These are phyloP conservation scores for Hylia prasina DNA, from an alignment of 2,113 vertebrate species.

Conservation along the genomic window DNA sequence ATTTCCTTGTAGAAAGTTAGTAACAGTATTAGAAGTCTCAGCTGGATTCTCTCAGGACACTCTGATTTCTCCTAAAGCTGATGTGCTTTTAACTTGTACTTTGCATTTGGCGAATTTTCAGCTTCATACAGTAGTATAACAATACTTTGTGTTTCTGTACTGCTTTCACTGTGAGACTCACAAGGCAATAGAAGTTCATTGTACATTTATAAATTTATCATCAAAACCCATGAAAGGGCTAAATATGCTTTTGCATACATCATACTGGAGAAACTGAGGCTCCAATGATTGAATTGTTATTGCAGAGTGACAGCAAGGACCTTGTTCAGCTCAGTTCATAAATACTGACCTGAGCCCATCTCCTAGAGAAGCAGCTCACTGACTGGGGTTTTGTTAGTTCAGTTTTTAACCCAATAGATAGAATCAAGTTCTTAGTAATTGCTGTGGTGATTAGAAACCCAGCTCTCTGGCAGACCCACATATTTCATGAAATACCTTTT, in stretches of 20 bases:
- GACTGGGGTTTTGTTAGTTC: background rate
- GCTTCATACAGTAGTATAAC: background rate
- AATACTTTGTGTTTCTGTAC: background rate
- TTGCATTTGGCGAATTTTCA: conserved; percentile 23
- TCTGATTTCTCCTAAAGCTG: background rate
- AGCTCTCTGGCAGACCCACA: background rate
- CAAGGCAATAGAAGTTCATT: background rate
- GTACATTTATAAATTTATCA: conserved; percentile 15
- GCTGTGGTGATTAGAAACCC: background rate
- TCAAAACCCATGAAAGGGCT: background rate
- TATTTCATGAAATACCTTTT: background rate
- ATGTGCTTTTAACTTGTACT: conserved; percentile 35
- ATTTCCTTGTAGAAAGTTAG: background rate
- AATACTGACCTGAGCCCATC: background rate
- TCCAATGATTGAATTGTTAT: background rate
- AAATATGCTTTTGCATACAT: background rate
- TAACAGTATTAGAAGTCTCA: background rate
- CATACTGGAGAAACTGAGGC: conserved; percentile 2
- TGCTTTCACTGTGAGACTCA: background rate
- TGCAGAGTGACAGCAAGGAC: background rate
- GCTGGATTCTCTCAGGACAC: conserved; percentile 6
- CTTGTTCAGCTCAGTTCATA: background rate
- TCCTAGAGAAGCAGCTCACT: background rate
- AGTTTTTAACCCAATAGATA: background rate
- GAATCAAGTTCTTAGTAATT: background rate